A percentile compares a stretch with the other conserved stretches of the same genome.
These are phyloP conservation scores for Galeruca laticollis DNA, from an alignment of 2,888 invertebrate genomes.

Conservation along the genomic window DNA sequence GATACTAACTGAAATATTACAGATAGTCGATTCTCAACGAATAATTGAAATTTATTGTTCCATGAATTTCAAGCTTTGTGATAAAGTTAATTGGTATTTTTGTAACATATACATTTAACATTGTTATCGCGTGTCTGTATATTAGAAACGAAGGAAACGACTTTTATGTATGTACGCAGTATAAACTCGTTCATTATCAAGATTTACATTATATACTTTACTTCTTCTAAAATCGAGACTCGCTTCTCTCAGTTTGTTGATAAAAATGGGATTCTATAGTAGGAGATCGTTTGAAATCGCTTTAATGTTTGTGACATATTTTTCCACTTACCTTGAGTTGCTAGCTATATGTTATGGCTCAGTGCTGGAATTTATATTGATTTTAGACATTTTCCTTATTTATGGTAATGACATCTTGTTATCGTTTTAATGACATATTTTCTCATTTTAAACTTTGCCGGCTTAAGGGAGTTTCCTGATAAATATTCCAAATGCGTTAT, in stretches of 20 bases:
- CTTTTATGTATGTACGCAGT: neutral
- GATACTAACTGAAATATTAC: too few species aligned
- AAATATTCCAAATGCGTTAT: too few species aligned
- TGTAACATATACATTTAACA: neutral
- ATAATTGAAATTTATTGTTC: too few species aligned
- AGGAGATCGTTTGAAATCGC: neutral
- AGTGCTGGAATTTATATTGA: neutral
- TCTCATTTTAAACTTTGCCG: neutral
- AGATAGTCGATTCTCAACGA: too few species aligned
- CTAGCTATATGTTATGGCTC: neutral
- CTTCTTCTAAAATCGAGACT: neutral
- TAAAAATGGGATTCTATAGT: neutral
- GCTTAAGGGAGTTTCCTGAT: neutral
- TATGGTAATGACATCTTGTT: neutral
- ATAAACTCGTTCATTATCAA: neutral
- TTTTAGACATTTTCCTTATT: neutral
- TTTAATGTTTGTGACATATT: slow-evolving; percentile 3
- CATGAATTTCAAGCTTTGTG: too few species aligned
- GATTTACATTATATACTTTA: neutral
- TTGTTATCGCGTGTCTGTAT: neutral
- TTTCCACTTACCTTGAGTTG: neutral
- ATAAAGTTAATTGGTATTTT: too few species aligned
- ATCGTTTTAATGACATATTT: neutral
- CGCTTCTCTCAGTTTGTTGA: neutral
- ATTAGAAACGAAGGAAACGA: neutral